Evolutionary conservation across 2,888 invertebrate species (phyloP), one percentile per base, ranked within the genome.

Genomic region (Acleris cristana): DNA sequence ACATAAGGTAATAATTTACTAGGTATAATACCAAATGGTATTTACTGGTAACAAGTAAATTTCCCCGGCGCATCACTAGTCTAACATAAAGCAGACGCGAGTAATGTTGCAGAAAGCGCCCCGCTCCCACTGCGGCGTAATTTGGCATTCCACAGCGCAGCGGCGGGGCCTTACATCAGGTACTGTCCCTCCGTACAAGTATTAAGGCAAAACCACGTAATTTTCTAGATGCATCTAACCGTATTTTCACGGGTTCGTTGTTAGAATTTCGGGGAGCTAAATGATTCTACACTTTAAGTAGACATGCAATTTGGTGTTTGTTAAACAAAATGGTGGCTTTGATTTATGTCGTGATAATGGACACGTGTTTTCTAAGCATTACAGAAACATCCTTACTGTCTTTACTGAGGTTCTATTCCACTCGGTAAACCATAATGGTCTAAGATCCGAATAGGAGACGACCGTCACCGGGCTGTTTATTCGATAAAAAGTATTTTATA

Each of bases 61-160:
- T 34, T 34, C 34, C 34, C 10, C 34, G 10, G 34, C 34, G 3
- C 34, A 34, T 34, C 34, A 34, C 34, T 34, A 34, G 34, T 34
- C 34, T 30, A 48, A 67, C 67, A 67, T 67, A 67, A 66, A 67
- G 53, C 67, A 67, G 67, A 45, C 62, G 51, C 53, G 67, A 67
- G 63, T 67, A 58, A 67, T 67, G 67, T 67, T 53, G 67, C 58
- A 58, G 67, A 67, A 66, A 67, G 53, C 63, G 54, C 53, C 58
- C 49, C 30, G 48, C 40, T 67, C 45, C 63, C 57, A 56, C 53
- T 63, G 67, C 63, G 63, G 63, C 52, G 67, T 49, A 63, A 67
- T 67, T 67, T 67, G 57, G 56, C 53, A 63, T 67, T 67, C 67
- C 63, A 48, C 53, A 63, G 57, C 62, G 56, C 26, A 23, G 48